Evolutionary conservation across 2,797 vertebrate species (phyloP).

Genomic region (Chaunax sp.): DNA sequence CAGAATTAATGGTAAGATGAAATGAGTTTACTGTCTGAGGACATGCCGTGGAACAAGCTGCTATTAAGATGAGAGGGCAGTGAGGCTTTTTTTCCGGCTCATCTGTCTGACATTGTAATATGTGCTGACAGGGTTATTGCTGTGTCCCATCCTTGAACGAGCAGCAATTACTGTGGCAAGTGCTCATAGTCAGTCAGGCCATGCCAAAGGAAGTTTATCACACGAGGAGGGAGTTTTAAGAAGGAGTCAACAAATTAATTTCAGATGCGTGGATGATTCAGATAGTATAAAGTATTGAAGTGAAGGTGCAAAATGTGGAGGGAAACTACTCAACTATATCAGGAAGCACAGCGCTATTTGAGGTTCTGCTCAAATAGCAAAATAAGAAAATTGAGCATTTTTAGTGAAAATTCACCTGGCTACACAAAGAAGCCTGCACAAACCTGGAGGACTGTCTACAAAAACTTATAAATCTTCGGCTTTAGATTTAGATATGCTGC

Average conservation of each 20-base stretch:
- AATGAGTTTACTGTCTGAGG: constrained; percentile 65
- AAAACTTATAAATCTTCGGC: too few relatives aligned
- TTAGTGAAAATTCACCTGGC: constrained; percentile 4
- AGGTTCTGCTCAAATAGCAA: constrained; percentile 8
- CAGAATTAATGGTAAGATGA: constrained; percentile 60
- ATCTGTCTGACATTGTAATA: constrained; percentile 67
- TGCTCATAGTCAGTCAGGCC: constrained; percentile 51
- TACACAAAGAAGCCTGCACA: too few relatives aligned
- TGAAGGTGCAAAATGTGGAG: not conserved
- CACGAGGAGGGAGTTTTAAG: constrained; percentile 19
- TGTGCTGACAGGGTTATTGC: constrained; percentile 78
- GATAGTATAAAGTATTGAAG: not conserved
- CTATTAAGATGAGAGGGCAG: constrained; percentile 67
- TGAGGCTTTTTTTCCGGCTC: constrained; percentile 59
- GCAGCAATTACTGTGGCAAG: constrained; percentile 65
- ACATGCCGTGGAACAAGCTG: constrained; percentile 58
- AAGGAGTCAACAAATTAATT: constrained; percentile 30
- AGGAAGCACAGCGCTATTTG: not conserved
- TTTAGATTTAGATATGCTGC: not conserved
- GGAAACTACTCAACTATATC: not conserved
- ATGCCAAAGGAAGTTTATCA: constrained; percentile 53
- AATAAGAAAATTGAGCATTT: not conserved
- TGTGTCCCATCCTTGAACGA: constrained; percentile 71
- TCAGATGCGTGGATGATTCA: constrained; percentile 21
- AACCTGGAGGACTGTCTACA: not conserved